Evolutionary conservation across 2,113 vertebrate genomes (phyloP).

Genomic region (Xiphophorus couchianus): DNA sequence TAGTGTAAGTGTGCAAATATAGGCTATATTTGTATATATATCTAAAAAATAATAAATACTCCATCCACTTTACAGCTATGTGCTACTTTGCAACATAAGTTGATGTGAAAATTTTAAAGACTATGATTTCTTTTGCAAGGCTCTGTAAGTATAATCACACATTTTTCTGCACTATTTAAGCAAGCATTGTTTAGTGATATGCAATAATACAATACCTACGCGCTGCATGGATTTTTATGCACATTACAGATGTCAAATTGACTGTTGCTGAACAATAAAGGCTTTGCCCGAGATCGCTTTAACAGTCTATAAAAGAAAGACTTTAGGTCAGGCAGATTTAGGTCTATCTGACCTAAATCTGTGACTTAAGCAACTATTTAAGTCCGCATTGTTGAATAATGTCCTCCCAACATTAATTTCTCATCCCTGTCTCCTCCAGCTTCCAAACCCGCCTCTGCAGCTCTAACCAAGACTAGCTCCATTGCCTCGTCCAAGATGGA

Average conservation of each 20-base stretch:
- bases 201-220: constrained; percentile 16
- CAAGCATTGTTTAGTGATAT: constrained; percentile 29
- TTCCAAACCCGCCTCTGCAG: constrained; percentile 45
- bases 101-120: not conserved
- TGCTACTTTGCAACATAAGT: not conserved
- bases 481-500: constrained; percentile 61
- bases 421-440: constrained; percentile 21
- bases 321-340: no score
- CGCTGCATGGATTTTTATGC: constrained; percentile 18
- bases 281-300: constrained; percentile 45
- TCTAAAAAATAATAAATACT: no score
- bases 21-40: no score
- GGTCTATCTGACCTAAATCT: constrained; percentile 40
- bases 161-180: constrained; percentile 14
- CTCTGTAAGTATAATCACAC: not conserved
- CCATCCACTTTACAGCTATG: no score
- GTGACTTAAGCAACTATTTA: not conserved
- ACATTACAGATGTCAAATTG: constrained; percentile 45
- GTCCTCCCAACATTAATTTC: not conserved
- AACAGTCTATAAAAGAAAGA: constrained; percentile 2
- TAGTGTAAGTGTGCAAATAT: no score
- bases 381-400: not conserved
- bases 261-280: constrained; percentile 35
- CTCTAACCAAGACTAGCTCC: constrained; percentile 67
- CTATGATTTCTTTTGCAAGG: not conserved